These are phyloP conservation scores for Lepus townsendii DNA, from an alignment of 2,797 vertebrate genomes.

Conservation along the genomic window DNA sequence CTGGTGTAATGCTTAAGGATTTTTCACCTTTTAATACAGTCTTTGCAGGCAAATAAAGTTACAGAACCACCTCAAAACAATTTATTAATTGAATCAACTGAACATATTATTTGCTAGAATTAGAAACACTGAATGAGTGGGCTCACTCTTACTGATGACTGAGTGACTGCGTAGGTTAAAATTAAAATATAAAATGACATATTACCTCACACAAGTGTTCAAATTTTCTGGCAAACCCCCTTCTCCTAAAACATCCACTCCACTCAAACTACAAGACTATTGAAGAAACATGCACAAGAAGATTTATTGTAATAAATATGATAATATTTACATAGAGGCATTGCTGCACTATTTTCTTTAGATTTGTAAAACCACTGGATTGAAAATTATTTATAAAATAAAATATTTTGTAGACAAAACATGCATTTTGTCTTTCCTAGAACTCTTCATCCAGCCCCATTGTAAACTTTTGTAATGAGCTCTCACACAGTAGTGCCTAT, in stretches of 20 bases:
- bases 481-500: conserved; percentile 72
- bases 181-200: conserved; percentile 29
- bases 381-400: conserved; percentile 68
- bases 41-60: not conserved
- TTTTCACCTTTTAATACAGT: not conserved
- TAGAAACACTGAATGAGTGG: conserved; percentile 13
- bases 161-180: not conserved
- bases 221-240: not conserved
- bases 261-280: not conserved
- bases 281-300: not conserved
- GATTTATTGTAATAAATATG: not conserved
- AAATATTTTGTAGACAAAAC: conserved; percentile 73
- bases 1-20: not conserved
- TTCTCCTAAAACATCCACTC: not conserved
- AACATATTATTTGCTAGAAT: not conserved
- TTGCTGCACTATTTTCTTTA: not conserved
- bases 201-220: not conserved
- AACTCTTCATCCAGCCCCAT: conserved; percentile 82
- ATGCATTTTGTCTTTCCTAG: conserved; percentile 82
- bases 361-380: conserved; percentile 70
- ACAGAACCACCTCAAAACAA: conserved; percentile 28
- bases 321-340: not conserved
- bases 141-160: not conserved
- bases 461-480: conserved; percentile 85
- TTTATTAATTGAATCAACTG: not conserved